Base-by-base conservation (phyloP, 2,888 invertebrate species). In the Hyposoter dolosus region DNA sequence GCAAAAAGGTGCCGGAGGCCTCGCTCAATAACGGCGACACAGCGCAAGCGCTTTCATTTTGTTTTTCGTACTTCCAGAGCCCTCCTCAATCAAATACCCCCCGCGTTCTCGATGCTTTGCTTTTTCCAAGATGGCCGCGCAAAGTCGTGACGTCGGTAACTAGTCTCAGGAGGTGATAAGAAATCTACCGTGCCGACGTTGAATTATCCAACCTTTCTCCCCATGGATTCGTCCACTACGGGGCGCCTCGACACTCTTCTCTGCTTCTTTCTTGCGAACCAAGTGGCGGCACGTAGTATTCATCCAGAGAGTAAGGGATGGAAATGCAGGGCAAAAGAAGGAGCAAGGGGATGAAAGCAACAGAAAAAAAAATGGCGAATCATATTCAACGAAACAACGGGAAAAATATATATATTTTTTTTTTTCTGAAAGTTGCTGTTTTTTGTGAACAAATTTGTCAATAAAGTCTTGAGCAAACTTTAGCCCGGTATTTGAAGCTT, bases 41-140 rank as follows among this genome's bases (percentile, higher is more conserved):
- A 92, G 94, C 94, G 94, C 94, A 94, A 93, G 94, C 94, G 94
- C 94, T 93, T 94, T 94, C 93, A 94, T 94, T 94, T 94, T 94
- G 94, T 94, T 94, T 94, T 94, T 94, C 93, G 91, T 93, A 91
- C 91, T 69, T 45, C 23, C 63, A 71, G 28, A 1, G 32, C 89
- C 88, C 89, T 60, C 77, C 65, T 47, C 75, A 71, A 47, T 75
- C 45, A n/a, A 74, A 72, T 79, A 76, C n/a, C 72, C 74, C 82
- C 63, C 82, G 79, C 81, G 68, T 63, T 69, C 77, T 47, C 90
- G 90, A 90, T 89, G 91, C 90, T 91, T 91, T 92, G 90, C 89
- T 92, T 93, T 93, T 93, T 93, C 91, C 91, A 93, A 93, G 92
- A 93, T 93, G 93, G 93, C 93, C 89, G 89, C 86, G 85, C 80